These are phyloP conservation scores for Melieria omissa DNA, from an alignment of 2,888 invertebrate genomes.

Conservation along the genomic window DNA sequence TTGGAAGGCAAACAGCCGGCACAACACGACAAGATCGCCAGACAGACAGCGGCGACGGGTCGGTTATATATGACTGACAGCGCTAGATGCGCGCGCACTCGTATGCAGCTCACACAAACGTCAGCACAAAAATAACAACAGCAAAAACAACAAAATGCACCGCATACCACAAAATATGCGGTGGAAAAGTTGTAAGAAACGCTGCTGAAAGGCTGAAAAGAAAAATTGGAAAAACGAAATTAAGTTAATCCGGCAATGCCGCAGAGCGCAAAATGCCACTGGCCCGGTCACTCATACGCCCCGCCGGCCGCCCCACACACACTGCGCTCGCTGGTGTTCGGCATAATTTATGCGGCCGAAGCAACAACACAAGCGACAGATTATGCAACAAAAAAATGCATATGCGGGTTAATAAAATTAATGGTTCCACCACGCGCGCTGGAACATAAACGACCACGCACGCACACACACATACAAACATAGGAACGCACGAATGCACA, in stretches of 20 bases:
- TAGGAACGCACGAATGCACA: not conserved
- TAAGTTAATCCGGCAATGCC: slow-evolving; percentile 18
- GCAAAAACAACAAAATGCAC: no score
- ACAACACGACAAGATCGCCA: not conserved
- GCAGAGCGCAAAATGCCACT: slow-evolving; percentile 19
- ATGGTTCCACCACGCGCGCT: slow-evolving; percentile 33
- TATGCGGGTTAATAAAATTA: slow-evolving; percentile 55
- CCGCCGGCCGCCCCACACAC: slow-evolving; percentile 2
- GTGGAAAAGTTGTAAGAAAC: not conserved
- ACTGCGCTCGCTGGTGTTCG: not conserved
- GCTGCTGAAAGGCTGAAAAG: slow-evolving; percentile 23
- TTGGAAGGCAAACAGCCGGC: not conserved
- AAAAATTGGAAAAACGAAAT: slow-evolving; percentile 25
- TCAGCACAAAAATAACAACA: no score
- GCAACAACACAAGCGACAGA: slow-evolving; percentile 49
- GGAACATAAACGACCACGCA: not conserved
- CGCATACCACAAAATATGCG: no score
- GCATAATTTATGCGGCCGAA: slow-evolving; percentile 45
- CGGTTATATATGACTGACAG: no score
- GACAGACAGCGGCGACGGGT: not conserved
- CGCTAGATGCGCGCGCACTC: not conserved
- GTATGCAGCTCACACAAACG: not conserved
- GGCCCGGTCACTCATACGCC: slow-evolving; percentile 50
- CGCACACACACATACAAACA: not conserved
- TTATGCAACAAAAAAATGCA: slow-evolving; percentile 55